A percentile compares a stretch with the other conserved stretches of the same genome.
Evolutionary conservation across 2,888 invertebrate genomes (phyloP).

Genomic region (Drosophila borealis): DNA sequence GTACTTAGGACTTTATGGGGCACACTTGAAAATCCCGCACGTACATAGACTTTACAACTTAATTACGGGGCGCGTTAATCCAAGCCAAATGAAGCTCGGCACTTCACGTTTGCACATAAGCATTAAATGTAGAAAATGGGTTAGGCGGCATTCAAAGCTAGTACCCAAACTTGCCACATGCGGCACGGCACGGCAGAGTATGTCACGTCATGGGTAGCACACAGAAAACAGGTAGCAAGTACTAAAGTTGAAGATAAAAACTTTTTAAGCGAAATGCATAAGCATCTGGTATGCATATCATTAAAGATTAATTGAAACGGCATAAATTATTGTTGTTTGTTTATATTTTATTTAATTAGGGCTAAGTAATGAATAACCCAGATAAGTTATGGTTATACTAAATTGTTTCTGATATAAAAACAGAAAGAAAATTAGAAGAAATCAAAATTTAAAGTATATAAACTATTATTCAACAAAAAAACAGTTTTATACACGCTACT

Average conservation of each 20-base stretch:
- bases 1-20: slow-evolving; percentile 70
- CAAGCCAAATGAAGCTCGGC: slow-evolving; percentile 67
- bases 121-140: slow-evolving; percentile 52
- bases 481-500: too few relatives aligned
- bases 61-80: slow-evolving; percentile 67
- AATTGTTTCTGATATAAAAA: too few relatives aligned
- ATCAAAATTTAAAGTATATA: too few relatives aligned
- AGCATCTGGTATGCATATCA: slow-evolving; percentile 4
- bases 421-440: too few relatives aligned
- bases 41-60: slow-evolving; percentile 74
- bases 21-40: slow-evolving; percentile 52
- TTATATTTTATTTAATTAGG: neutral
- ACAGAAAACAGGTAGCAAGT: slow-evolving; percentile 7
- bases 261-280: neutral
- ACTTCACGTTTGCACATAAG: slow-evolving; percentile 43
- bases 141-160: slow-evolving; percentile 47
- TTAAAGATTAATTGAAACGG: neutral
- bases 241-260: slow-evolving; percentile 1
- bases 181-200: slow-evolving; percentile 4
- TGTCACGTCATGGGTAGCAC: slow-evolving; percentile 13
- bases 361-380: neutral
- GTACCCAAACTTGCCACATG: slow-evolving; percentile 37
- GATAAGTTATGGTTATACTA: too few relatives aligned
- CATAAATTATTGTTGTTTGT: neutral
- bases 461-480: too few relatives aligned